Evolutionary conservation across 1,140 invertebrate genomes (phyloP).

Genomic region (Heterodera schachtii): DNA sequence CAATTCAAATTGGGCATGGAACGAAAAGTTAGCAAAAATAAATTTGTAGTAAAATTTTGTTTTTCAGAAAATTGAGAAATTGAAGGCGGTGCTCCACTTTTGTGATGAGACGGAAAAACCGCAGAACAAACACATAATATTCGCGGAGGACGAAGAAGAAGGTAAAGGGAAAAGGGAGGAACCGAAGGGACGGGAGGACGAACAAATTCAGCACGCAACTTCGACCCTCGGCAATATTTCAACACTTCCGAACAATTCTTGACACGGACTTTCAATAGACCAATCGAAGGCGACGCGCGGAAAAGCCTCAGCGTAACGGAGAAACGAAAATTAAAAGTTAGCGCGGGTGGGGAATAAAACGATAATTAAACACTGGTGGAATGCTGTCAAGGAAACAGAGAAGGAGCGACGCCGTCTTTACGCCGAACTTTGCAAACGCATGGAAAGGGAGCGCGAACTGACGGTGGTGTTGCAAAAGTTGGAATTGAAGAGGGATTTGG

Average conservation of each 20-base stretch:
- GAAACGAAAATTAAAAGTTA: not conserved
- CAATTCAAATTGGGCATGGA: constrained; percentile 82
- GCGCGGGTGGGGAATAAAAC: not conserved
- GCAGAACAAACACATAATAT: constrained; percentile 81
- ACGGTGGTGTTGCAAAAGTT: constrained; percentile 81
- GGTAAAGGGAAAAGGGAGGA: constrained; percentile 55
- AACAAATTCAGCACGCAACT: constrained; percentile 68
- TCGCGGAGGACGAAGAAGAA: constrained; percentile 76
- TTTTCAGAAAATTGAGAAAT: constrained; percentile 77
- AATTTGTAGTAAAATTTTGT: constrained; percentile 19
- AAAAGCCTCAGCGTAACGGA: not conserved
- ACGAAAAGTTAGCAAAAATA: constrained; percentile 69
- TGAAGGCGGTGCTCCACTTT: constrained; percentile 79
- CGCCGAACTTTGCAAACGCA: constrained; percentile 78
- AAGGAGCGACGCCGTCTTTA: constrained; percentile 75
- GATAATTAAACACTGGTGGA: no score
- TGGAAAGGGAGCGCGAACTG: constrained; percentile 80
- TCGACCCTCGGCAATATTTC: constrained; percentile 76
- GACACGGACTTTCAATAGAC: constrained; percentile 74
- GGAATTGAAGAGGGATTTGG: constrained; percentile 76
- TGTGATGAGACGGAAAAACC: constrained; percentile 68
- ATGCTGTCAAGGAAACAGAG: constrained; percentile 67
- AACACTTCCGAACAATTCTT: constrained; percentile 78
- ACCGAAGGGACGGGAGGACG: not conserved
- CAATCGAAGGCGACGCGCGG: constrained; percentile 67